phyloP scores from a whole-genome alignment of 1,140 invertebrate genomes.

The Sminthurides bifidus region DNA sequence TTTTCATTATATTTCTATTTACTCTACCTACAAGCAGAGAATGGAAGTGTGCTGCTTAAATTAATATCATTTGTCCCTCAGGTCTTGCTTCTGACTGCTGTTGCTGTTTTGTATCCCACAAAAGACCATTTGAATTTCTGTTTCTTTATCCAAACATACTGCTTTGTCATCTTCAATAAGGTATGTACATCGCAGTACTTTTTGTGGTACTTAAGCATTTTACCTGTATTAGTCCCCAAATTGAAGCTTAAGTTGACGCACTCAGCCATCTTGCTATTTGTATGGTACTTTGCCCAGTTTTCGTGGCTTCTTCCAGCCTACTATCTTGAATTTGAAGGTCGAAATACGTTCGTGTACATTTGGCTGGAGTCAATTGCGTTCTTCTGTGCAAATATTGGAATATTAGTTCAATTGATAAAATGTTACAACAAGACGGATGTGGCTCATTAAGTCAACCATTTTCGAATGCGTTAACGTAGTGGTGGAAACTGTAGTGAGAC shows the following conservation, averaged over 20 bases:
- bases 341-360: slow-evolving; percentile 65
- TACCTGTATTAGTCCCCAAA: slow-evolving; percentile 61
- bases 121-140: slow-evolving; percentile 61
- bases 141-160: slow-evolving; percentile 70
- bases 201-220: slow-evolving; percentile 82
- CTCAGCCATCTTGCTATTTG: slow-evolving; percentile 36
- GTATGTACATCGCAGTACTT: slow-evolving; percentile 98
- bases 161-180: slow-evolving; percentile 89
- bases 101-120: slow-evolving; percentile 56
- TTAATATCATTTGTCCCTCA: slow-evolving; percentile 62
- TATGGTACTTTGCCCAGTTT: slow-evolving; percentile 69
- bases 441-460: too few relatives aligned
- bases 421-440: slow-evolving; percentile 45
- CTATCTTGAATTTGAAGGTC: slow-evolving; percentile 74
- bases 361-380: slow-evolving; percentile 67
- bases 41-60: slow-evolving; percentile 44
- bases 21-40: slow-evolving; percentile 64
- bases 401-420: slow-evolving; percentile 54
- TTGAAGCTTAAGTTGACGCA: slow-evolving; percentile 45
- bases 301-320: slow-evolving; percentile 86
- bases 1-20: slow-evolving; percentile 95
- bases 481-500: too few relatives aligned
- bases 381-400: slow-evolving; percentile 61
- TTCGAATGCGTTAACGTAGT: too few relatives aligned
- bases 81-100: slow-evolving; percentile 52